Percentiles rank a stretch among this genome's conserved stretches.
phyloP scores from a whole-genome alignment of 92 coral and sea anemone species.

The Epizoanthus ramosus region DNA sequence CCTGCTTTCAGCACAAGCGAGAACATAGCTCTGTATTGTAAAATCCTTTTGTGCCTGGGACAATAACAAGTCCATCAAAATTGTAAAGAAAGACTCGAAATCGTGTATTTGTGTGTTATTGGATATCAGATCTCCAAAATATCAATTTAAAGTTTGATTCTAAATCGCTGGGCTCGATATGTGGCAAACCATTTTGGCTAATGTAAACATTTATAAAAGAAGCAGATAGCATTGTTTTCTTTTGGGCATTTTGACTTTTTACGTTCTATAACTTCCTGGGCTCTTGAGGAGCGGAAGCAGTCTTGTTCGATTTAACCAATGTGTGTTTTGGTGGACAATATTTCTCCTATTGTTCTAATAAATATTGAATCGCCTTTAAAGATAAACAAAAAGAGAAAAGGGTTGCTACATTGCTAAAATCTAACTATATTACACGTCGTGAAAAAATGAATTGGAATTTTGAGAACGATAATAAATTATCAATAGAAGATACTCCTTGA shows the following conservation, averaged over 20 bases:
- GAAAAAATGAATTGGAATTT: no score
- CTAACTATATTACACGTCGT: no score
- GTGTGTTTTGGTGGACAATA: not conserved
- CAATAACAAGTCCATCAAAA: no score
- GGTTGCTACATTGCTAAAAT: no score
- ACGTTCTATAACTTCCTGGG: conserved; percentile 28
- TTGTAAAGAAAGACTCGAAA: no score
- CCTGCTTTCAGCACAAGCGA: conserved; percentile 30
- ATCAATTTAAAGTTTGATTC: not conserved
- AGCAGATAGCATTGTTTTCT: conserved; percentile 36
- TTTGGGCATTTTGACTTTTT: conserved; percentile 36
- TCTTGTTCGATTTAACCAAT: conserved; percentile 24
- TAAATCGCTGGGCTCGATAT: not conserved
- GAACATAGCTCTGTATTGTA: not conserved
- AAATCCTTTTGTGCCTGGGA: no score
- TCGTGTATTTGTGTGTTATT: no score
- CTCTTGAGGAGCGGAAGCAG: conserved; percentile 42
- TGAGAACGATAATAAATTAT: no score
- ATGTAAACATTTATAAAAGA: conserved; percentile 34
- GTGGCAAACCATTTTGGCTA: conserved; percentile 24
- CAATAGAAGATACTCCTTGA: no score
- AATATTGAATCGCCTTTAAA: not conserved
- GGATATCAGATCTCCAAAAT: not conserved
- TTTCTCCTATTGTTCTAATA: conserved; percentile 1
- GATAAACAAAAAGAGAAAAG: not conserved